Evolutionary conservation across 2,797 vertebrate species (phyloP).

Genomic region (Tauraco hartlaubi): DNA sequence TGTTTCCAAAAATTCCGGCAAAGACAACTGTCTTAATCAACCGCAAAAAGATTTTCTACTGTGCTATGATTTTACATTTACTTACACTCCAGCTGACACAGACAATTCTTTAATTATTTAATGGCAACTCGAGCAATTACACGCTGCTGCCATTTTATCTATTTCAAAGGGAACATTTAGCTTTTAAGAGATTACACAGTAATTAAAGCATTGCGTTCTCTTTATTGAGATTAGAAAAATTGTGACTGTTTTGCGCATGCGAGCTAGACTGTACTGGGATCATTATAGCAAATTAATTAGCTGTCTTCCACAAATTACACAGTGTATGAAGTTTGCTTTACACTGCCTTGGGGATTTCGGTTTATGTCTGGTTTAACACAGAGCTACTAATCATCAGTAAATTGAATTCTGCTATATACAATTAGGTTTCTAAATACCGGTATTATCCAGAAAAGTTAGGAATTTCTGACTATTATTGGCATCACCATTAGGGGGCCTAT

Average conservation of each 20-base stretch:
- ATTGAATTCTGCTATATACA: neutral
- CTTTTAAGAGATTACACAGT: constrained; percentile 13
- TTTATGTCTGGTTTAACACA: neutral
- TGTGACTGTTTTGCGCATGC: neutral
- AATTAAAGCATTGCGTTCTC: constrained; percentile 2
- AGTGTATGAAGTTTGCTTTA: neutral
- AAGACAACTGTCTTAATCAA: neutral
- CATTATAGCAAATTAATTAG: neutral
- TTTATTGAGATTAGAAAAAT: neutral
- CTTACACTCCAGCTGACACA: neutral
- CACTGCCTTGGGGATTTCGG: neutral
- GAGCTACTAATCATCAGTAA: neutral
- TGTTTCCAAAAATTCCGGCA: neutral
- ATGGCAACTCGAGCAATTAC: neutral
- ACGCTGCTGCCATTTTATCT: constrained; percentile 3
- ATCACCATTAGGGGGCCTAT: neutral
- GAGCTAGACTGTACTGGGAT: neutral
- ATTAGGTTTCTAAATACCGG: neutral
- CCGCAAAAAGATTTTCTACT: neutral
- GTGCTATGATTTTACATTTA: neutral
- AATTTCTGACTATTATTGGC: neutral
- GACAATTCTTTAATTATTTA: constrained; percentile 34
- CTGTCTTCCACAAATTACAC: neutral
- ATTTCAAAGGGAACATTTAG: neutral
- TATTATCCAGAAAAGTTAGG: neutral